Percentiles rank a stretch among this genome's conserved stretches.
These are phyloP conservation scores for Acanthopleura granulata DNA, from an alignment of 2,888 invertebrate species.

Conservation along the genomic window DNA sequence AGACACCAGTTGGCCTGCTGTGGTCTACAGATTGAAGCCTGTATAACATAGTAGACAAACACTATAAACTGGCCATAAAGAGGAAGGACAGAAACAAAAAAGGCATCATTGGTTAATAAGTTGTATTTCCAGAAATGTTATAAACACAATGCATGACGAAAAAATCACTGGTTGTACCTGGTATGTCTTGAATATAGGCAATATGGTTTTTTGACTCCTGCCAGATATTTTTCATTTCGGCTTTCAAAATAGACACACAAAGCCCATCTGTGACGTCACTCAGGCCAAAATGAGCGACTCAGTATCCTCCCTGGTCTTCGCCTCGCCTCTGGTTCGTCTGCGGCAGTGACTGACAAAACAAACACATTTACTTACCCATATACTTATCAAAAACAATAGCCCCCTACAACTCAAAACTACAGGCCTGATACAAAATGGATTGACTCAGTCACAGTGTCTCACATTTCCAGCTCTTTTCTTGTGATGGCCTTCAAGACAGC, in stretches of 20 bases:
- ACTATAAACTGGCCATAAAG: no score
- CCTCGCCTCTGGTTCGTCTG: constrained; percentile 35
- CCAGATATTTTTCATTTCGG: constrained; percentile 35
- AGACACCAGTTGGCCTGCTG: constrained; percentile 38
- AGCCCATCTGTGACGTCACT: constrained; percentile 21
- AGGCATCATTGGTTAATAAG: background rate
- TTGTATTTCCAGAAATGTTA: no score
- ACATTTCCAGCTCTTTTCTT: constrained; percentile 28
- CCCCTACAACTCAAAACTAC: no score
- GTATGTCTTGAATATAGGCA: constrained; percentile 34
- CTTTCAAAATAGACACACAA: constrained; percentile 36
- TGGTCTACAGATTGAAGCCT: constrained; percentile 29
- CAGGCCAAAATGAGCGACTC: constrained; percentile 23
- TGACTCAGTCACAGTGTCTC: no score
- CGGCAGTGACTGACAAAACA: constrained; percentile 30
- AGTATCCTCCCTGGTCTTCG: constrained; percentile 29
- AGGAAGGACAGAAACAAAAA: background rate
- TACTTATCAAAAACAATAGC: background rate
- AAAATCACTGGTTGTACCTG: no score
- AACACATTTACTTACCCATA: background rate
- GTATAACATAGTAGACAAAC: constrained; percentile 38
- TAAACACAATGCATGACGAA: no score
- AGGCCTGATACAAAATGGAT: no score
- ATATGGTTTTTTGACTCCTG: constrained; percentile 32
- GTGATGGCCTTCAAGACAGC: constrained; percentile 31